Base-by-base conservation (phyloP, 1,140 invertebrate genomes). In the Cotesia glomerata region DNA sequence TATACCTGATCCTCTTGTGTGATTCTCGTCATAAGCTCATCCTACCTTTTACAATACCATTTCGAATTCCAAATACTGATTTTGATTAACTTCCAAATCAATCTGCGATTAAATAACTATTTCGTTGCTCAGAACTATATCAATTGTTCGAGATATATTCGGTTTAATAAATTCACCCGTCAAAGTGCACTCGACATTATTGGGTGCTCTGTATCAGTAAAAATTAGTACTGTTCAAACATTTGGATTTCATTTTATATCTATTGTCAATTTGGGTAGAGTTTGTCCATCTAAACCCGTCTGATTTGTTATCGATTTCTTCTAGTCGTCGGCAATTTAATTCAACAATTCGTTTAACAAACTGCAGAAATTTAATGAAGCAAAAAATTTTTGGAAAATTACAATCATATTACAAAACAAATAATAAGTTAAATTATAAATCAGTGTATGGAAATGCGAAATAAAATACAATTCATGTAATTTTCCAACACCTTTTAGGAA, bases 311-410 rank as follows among this genome's bases (percentile, higher is more conserved):
- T 26, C 26, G 5, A 7, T 58, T 11, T 58, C n/a, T 58, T 16
- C 54, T 0, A 14, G 14, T 14, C 26, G 54, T 39, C 34, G 54
- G 71, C 75, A 52, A 36, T 26, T 64, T 74, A 76, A 36, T 26
- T 64, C 72, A 76, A 76, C 70, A 68, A 74, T 18, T 35, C 34
- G 34, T 64, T 11, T 13, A 14, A 16, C 5, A 2, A 16, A 35
- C 16, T 16, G 34, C 0, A 14, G 51, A 68, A 18, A 32, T 58
- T 11, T 14, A 56, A 65, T 35, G 51, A 16, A 36, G n/a, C n/a
- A n/a, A n/a, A n/a, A n/a, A n/a, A n/a, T n/a, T n/a, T n/a, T n/a
- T n/a, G n/a, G n/a, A n/a, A n/a, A n/a, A n/a, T n/a, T n/a, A n/a
- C n/a, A n/a, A n/a, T n/a, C n/a, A n/a, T n/a, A n/a, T n/a, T n/a